Evolutionary conservation across 2,113 vertebrate species (phyloP), one percentile per base, ranked within the genome.

Genomic region (Lampris incognitus): DNA sequence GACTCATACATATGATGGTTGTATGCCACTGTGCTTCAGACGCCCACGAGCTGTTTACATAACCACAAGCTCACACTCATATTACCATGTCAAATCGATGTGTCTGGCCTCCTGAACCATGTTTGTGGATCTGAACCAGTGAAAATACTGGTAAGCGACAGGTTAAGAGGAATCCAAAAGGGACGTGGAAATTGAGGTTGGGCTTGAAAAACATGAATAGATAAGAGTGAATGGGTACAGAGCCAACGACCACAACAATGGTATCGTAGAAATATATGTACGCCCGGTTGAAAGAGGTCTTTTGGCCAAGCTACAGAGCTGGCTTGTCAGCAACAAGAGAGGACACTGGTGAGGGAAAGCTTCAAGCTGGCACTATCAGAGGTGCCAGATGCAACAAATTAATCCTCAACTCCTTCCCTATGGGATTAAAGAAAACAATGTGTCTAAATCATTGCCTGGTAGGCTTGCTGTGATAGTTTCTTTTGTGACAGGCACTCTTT

Each of bases 361-460:
- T 72, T 85, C 71, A 57, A 24, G 50, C 75, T 91, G 89, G 89
- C 85, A 82, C 69, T 88, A 90, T 89, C 86, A 81, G 78, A 56
- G 1, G 62, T 85, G 88, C 77, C 91, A 90, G 87, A 92, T 89
- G 84, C 85, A 82, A 87, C 88, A 88, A 87, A 92, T 87, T 84
- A 91, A 92, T 90, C 85, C 80, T 70, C 79, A 86, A 87, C 88
- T 78, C 72, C 81, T 76, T 65, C 77, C 71, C 63, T 55, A n/a
- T 64, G 79, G 84, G 81, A 91, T 88, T 88, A 80, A 83, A 87
- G 66, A 74, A 86, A 84, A 88, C 88, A 90, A 92, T 87, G 66
- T 78, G 86, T 88, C 78, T 81, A 79, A 81, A 88, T 80, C n/a
- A 62, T 56, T 72, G 72, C 72, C 61, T 71, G 51, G 60, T 76